These are phyloP conservation scores for Chaetophractus vellerosus DNA, from an alignment of 2,797 vertebrate species.

Conservation along the genomic window DNA sequence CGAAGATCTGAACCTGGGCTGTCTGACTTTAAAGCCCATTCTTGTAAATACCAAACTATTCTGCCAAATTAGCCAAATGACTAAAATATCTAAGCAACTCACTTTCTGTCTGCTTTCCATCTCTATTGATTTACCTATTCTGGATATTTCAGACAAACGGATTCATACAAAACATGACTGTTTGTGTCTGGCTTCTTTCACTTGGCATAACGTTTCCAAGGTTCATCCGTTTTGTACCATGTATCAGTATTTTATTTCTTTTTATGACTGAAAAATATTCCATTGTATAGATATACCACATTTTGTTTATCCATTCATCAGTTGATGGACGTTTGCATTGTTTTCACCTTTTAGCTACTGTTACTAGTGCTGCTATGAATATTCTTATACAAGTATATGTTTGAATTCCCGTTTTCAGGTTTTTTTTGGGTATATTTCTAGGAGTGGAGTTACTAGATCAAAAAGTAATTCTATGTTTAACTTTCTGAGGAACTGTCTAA, in stretches of 20 bases:
- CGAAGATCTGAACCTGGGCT: neutral
- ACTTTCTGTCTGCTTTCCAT: slow-evolving; percentile 1
- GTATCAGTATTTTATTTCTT: neutral
- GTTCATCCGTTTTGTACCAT: neutral
- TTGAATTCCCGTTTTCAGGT: neutral
- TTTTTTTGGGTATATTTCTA: neutral
- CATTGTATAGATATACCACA: neutral
- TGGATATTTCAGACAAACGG: neutral
- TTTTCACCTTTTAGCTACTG: neutral
- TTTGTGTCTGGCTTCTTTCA: neutral
- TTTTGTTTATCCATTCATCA: neutral
- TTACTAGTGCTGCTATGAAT: neutral
- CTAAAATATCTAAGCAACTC: neutral
- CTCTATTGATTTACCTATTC: neutral
- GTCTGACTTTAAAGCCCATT: neutral
- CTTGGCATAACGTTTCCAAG: neutral
- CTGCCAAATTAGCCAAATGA: neutral
- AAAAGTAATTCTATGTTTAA: neutral
- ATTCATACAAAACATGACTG: neutral
- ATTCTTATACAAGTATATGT: neutral
- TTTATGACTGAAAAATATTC: neutral
- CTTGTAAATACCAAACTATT: neutral
- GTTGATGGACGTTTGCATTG: neutral
- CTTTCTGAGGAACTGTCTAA: neutral
- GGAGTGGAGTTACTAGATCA: neutral